These are phyloP conservation scores for Cyprinodon diabolis DNA, from an alignment of 2,797 vertebrate genomes.

Conservation along the genomic window DNA sequence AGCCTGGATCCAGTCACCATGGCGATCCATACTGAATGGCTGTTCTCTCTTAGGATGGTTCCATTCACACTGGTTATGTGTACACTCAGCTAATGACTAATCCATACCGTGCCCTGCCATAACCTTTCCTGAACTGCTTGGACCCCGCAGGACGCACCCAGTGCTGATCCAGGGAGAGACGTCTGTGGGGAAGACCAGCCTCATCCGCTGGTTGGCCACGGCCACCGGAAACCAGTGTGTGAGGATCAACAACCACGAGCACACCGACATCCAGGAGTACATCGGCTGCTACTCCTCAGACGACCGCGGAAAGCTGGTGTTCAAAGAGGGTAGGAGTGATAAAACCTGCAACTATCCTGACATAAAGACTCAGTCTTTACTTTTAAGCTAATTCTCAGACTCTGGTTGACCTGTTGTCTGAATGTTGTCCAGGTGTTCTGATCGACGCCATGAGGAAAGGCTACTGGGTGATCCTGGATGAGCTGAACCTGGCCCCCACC, in stretches of 20 bases:
- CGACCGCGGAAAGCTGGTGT: conserved; percentile 87
- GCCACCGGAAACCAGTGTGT: conserved; percentile 95
- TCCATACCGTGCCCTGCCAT: conserved; percentile 7
- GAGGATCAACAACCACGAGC: conserved; percentile 98
- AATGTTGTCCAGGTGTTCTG: conserved; percentile 83
- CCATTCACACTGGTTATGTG: conserved; percentile 12
- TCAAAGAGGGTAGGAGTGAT: conserved; percentile 88
- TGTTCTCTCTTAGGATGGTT: conserved; percentile 10
- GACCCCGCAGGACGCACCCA: conserved; percentile 85
- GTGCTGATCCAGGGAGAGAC: conserved; percentile 97
- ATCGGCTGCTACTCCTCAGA: conserved; percentile 96
- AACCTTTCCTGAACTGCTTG: not conserved
- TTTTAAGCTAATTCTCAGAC: not conserved
- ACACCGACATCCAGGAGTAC: conserved; percentile 98
- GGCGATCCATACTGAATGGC: conserved; percentile 5
- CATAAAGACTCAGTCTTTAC: not conserved
- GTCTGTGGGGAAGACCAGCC: conserved; percentile 97
- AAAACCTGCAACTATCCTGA: not conserved
- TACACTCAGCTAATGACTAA: conserved; percentile 16
- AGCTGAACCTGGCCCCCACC: conserved; percentile 95
- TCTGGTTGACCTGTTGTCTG: not conserved
- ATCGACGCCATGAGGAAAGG: conserved; percentile 97
- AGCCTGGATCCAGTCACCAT: not conserved
- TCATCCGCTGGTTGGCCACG: conserved; percentile 91
- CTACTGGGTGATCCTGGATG: conserved; percentile 97